Percentiles rank a stretch among this genome's conserved stretches.
phyloP scores from a whole-genome alignment of 2,113 vertebrate genomes.

The Apaloderma vittatum region DNA sequence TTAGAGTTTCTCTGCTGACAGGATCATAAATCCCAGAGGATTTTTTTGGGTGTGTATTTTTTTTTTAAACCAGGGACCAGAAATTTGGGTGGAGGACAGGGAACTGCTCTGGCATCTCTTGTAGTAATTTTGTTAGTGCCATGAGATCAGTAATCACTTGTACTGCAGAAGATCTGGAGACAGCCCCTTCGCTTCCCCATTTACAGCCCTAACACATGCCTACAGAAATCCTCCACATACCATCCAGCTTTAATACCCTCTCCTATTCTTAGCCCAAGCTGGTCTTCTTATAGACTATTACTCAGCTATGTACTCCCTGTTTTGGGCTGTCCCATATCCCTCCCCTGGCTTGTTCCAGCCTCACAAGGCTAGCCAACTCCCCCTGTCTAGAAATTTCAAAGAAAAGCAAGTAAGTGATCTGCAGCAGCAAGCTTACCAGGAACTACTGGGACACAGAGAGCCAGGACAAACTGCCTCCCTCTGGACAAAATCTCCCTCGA shows the following conservation, averaged over 20 bases:
- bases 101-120: background rate
- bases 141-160: background rate
- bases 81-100: background rate
- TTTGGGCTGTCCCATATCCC: background rate
- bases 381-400: background rate
- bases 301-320: background rate
- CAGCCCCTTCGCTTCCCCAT: background rate
- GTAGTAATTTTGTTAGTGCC: background rate
- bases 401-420: background rate
- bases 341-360: background rate
- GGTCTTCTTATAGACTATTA: background rate
- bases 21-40: background rate
- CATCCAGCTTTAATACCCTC: background rate
- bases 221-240: background rate
- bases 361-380: background rate
- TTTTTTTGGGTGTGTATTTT: background rate
- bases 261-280: slow-evolving; percentile 17
- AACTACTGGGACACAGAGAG: background rate
- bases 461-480: background rate
- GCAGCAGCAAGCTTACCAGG: background rate
- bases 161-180: background rate
- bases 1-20: background rate
- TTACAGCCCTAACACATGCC: background rate
- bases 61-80: background rate
- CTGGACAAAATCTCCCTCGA: background rate